A percentile compares a stretch with the other conserved stretches of the same genome.
Evolutionary conservation across 2,113 vertebrate species (phyloP).

Genomic region (Malurus melanocephalus): DNA sequence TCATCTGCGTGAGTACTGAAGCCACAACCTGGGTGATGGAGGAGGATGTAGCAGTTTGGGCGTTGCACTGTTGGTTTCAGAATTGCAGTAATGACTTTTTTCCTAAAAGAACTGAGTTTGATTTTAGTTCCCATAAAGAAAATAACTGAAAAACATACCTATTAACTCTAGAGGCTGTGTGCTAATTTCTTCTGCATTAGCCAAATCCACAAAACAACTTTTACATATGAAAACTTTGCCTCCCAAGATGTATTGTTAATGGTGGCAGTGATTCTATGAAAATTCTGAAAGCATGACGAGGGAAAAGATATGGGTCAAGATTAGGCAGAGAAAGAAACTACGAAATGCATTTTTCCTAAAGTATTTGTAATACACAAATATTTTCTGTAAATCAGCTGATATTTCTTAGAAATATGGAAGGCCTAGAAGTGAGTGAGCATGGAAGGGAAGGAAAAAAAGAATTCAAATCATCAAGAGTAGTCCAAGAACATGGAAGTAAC

Average conservation of each 20-base stretch:
- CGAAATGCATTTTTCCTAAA: background rate
- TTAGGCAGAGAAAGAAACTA: background rate
- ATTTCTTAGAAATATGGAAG: background rate
- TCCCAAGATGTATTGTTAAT: background rate
- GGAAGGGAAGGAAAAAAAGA: background rate
- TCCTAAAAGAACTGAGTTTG: background rate
- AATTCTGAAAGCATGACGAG: background rate
- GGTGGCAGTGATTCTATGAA: background rate
- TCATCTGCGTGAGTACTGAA: background rate
- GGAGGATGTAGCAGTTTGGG: background rate
- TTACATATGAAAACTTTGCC: background rate
- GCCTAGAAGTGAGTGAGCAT: background rate
- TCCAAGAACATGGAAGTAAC: background rate
- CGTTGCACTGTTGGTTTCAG: background rate
- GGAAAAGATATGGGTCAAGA: background rate
- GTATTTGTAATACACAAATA: background rate
- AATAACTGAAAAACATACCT: background rate
- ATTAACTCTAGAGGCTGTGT: background rate
- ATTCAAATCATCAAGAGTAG: background rate
- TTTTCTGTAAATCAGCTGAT: background rate
- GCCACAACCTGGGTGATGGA: background rate
- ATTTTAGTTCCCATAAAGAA: background rate
- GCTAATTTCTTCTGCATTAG: background rate
- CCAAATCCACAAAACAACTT: background rate
- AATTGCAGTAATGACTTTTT: background rate